A percentile compares a stretch with the other conserved stretches of the same genome.
These are phyloP conservation scores for Neopipo cinnamomea DNA, from an alignment of 2,113 vertebrate species.

Conservation along the genomic window DNA sequence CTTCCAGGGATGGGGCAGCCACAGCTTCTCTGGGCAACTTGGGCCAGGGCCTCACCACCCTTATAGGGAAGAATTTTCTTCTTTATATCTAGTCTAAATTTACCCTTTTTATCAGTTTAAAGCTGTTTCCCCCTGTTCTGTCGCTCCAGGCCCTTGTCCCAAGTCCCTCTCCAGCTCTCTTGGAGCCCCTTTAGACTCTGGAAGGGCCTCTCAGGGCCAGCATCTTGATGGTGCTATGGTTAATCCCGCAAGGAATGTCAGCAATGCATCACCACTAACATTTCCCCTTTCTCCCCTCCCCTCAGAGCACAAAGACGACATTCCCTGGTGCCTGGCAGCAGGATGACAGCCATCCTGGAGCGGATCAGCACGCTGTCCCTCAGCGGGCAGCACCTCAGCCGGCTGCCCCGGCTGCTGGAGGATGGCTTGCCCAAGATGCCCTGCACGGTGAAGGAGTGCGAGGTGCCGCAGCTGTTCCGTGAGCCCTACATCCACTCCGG, in stretches of 20 bases:
- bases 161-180: background rate
- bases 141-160: background rate
- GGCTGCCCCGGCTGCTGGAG: slow-evolving; percentile 77
- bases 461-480: slow-evolving; percentile 87
- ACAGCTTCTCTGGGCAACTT: background rate
- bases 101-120: too few relatives aligned
- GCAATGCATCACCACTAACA: background rate
- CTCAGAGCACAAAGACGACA: background rate
- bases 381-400: slow-evolving; percentile 80
- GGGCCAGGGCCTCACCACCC: accelerated
- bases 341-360: slow-evolving; percentile 79
- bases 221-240: accelerated
- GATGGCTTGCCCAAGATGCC: slow-evolving; percentile 79
- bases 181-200: background rate
- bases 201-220: background rate
- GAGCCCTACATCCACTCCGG: slow-evolving; percentile 89
- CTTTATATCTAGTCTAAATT: background rate
- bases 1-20: background rate
- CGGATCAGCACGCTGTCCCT: slow-evolving; percentile 80
- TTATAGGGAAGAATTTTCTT: background rate
- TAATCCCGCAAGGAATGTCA: background rate
- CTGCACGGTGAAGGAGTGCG: slow-evolving; percentile 76
- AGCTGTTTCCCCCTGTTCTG: background rate
- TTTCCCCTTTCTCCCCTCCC: background rate
- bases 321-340: accelerated